Evolutionary conservation across 23 tunicate species (phyloP).

Genomic region (Ascidia mentula): DNA sequence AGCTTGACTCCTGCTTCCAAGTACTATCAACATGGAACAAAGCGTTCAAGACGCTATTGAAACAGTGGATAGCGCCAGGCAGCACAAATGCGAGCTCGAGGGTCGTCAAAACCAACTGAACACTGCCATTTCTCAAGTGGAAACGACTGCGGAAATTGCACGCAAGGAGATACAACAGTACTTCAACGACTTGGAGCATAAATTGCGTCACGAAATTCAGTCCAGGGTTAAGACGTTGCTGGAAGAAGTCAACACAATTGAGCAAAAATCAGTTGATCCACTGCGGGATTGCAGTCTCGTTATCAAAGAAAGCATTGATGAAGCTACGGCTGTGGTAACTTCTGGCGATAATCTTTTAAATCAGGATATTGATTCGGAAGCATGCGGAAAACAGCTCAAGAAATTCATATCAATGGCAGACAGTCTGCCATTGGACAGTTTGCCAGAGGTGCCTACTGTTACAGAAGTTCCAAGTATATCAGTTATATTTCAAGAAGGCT

Average conservation of each 20-base stretch:
- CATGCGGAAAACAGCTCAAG: conserved; percentile 36
- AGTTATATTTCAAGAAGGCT: conserved; percentile 35
- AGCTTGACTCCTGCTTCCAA: neutral
- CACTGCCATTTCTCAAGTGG: conserved; percentile 61
- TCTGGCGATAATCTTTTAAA: conserved; percentile 73
- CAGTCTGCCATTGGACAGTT: conserved; percentile 59
- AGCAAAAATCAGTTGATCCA: conserved; percentile 59
- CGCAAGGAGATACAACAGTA: conserved; percentile 48
- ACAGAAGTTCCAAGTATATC: conserved; percentile 81
- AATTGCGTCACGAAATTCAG: conserved; percentile 36
- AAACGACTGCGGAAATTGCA: conserved; percentile 41
- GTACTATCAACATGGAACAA: conserved; percentile 43
- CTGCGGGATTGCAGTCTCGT: conserved; percentile 65
- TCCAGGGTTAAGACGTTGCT: conserved; percentile 16
- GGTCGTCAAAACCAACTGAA: conserved; percentile 54
- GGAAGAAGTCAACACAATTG: conserved; percentile 39
- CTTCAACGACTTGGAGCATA: conserved; percentile 50
- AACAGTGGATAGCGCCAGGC: conserved; percentile 80
- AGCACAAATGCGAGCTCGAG: conserved; percentile 90
- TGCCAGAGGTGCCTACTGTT: conserved; percentile 81
- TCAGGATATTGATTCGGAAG: conserved; percentile 33
- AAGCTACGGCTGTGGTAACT: conserved; percentile 54
- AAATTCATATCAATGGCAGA: conserved; percentile 59
- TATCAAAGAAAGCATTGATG: conserved; percentile 71
- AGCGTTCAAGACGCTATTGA: conserved; percentile 76